Base-by-base conservation (phyloP, 2,797 vertebrate genomes). In the Crocidura indochinensis region DNA sequence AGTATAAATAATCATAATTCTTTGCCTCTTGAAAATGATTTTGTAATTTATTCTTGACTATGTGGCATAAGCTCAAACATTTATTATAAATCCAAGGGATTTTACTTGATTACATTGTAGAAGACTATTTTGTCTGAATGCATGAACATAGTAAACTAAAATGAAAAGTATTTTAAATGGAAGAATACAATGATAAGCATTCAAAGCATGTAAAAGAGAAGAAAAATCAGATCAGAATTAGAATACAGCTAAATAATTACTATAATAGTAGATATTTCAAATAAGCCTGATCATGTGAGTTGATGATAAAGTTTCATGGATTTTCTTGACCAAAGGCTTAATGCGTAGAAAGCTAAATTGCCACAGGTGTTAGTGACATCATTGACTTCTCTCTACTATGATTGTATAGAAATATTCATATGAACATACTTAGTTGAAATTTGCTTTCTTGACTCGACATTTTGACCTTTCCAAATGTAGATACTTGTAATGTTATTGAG, bases 401-500 rank as follows among this genome's bases (percentile, higher is more conserved):
- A 72, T n/a, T 76, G 10, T 51, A 71, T 75, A 79, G 78, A 84
- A 76, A 46, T 80, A 62, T 0, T 80, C 4, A 68, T 62, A 84
- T 92, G 87, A 47, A 67, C 46, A 67, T 67, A 72, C 5, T 46
- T 83, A 77, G 53, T 46, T 64, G 74, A 65, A 74, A 78, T 87
- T 75, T 87, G 27, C 64, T 81, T 76, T 24, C 38, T 77, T 62
- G 29, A 38, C 8, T 29, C 87, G 83, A 47, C 64, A 72, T 93
- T 56, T 71, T 92, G 56, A 77, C 73, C 91, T 87, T 24, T 87
- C 62, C 86, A n/a, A 86, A 75, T 68, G 38, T 91, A 65, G 56
- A 51, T 75, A 69, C 82, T 93, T 17, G 17, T n/a, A 93, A 71
- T 93, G 65, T 75, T 89, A 65, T n/a, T 79, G 74, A 79, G 31